phyloP scores from a whole-genome alignment of 2,888 invertebrate species.

The Brachyptera risi region DNA sequence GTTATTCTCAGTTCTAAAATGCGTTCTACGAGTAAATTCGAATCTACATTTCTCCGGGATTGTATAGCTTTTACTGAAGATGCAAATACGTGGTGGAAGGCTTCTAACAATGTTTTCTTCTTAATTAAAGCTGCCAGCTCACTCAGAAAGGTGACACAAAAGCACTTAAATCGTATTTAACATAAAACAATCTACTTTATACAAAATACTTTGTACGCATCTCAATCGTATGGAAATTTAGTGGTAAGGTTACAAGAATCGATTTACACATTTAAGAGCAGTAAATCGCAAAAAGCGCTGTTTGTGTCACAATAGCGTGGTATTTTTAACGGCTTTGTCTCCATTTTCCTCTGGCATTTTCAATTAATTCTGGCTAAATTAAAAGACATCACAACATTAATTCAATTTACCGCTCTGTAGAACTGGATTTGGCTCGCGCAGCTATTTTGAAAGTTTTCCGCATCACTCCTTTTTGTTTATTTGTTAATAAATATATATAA shows the following conservation, averaged over 20 bases:
- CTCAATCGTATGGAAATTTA: background rate
- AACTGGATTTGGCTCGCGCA: background rate
- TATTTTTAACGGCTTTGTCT: background rate
- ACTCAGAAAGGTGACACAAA: background rate
- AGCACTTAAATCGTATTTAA: background rate
- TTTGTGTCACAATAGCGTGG: background rate
- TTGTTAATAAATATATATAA: no score
- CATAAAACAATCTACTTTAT: background rate
- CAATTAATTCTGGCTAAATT: slow-evolving; percentile 10
- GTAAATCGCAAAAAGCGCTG: slow-evolving; percentile 1
- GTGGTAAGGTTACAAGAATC: background rate
- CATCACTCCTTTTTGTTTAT: no score
- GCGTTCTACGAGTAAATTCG: no score
- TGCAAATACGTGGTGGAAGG: no score
- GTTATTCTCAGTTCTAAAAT: no score
- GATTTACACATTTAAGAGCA: background rate
- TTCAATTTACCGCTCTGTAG: slow-evolving; percentile 1
- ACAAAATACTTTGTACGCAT: background rate
- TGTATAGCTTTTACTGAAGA: background rate
- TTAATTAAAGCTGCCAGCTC: background rate
- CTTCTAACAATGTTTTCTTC: no score
- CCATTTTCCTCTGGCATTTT: slow-evolving; percentile 1
- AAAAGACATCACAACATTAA: slow-evolving; percentile 16
- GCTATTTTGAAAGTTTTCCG: background rate
- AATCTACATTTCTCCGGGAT: background rate